Evolutionary conservation across 2,113 vertebrate genomes (phyloP).

Genomic region (Lophochroa leadbeateri): DNA sequence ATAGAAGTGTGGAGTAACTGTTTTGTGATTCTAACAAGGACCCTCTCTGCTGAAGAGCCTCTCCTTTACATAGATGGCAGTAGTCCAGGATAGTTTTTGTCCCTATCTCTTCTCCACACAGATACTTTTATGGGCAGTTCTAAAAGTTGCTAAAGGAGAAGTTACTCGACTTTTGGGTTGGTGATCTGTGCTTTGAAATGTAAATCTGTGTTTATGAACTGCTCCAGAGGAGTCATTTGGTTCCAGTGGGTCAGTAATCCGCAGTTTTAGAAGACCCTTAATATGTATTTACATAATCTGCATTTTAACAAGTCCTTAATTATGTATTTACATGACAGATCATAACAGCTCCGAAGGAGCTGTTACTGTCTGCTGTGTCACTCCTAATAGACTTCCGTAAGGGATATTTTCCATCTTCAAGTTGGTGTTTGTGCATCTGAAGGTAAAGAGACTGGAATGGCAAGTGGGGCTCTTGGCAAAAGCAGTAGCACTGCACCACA

Average conservation of each 20-base stretch:
- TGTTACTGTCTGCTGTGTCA: not conserved
- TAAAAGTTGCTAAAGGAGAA: not conserved
- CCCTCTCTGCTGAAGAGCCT: not conserved
- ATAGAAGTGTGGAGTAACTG: not conserved
- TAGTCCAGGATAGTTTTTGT: not conserved
- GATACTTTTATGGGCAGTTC: not conserved
- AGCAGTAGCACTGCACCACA: accelerated
- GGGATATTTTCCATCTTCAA: not conserved
- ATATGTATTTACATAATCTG: constrained; percentile 46
- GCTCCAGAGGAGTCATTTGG: not conserved
- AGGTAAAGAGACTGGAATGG: not conserved
- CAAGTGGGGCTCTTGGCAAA: not conserved
- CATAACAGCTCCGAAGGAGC: not conserved
- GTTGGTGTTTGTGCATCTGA: not conserved
- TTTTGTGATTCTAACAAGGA: not conserved
- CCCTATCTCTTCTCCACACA: not conserved
- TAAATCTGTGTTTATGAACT: not conserved
- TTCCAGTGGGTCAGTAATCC: not conserved
- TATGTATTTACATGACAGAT: constrained; percentile 21
- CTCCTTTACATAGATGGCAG: not conserved
- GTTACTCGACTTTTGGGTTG: not conserved
- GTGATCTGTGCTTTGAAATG: not conserved
- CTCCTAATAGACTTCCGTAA: not conserved
- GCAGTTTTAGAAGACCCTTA: constrained; percentile 10
- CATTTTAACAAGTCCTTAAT: constrained; percentile 39